Evolutionary conservation across 2,888 invertebrate species (phyloP).

Genomic region (Sminthurinus aureus): DNA sequence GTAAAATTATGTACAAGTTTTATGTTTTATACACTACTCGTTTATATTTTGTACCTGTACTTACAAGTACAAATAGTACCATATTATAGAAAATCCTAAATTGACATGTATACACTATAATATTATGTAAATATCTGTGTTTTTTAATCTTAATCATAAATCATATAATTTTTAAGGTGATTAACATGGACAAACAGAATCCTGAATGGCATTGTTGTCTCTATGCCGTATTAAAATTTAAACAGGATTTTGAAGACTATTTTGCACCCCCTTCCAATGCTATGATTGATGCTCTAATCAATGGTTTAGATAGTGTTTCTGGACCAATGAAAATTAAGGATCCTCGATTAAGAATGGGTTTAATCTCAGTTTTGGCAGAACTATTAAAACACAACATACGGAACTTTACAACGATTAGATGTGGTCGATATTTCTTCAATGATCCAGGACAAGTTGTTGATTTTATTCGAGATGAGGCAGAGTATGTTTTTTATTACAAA

Average conservation of each 20-base stretch:
- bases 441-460: not conserved
- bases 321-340: not conserved
- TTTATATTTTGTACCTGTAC: not conserved
- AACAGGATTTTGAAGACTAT: not conserved
- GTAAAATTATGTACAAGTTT: not conserved
- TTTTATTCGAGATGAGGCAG: not conserved
- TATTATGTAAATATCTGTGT: too few relatives aligned
- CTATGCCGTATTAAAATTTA: slow-evolving; percentile 4
- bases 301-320: not conserved
- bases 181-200: slow-evolving; percentile 1
- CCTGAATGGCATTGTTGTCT: slow-evolving; percentile 16
- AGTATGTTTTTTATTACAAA: not conserved
- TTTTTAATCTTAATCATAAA: too few relatives aligned
- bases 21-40: not conserved
- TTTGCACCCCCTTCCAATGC: slow-evolving; percentile 2
- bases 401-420: not conserved
- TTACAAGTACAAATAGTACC: not conserved
- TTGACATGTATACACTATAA: too few relatives aligned
- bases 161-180: slow-evolving; percentile 11
- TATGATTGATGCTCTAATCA: not conserved
- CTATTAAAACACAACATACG: not conserved
- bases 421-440: not conserved
- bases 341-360: not conserved
- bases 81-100: not conserved
- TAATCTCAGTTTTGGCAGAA: not conserved